phyloP scores from a whole-genome alignment of 2,113 vertebrate genomes.

The Pristiophorus japonicus region DNA sequence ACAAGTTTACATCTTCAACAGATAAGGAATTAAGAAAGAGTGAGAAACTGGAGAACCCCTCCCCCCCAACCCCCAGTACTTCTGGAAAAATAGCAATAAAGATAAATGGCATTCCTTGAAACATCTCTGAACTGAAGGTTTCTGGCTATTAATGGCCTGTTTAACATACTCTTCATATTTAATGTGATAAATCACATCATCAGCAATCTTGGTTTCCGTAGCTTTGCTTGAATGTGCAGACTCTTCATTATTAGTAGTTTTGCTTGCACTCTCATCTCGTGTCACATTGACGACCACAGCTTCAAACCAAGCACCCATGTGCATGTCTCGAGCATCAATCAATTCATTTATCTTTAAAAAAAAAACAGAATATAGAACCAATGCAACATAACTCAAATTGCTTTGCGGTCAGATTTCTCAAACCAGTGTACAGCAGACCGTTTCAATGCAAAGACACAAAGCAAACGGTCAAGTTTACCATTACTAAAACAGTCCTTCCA shows the following conservation, averaged over 20 bases:
- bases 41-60: background rate
- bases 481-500: background rate
- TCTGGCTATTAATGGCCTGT: background rate
- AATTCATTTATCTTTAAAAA: constrained; percentile 80
- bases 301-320: constrained; percentile 96
- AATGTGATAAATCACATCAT: constrained; percentile 75
- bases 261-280: constrained; percentile 37
- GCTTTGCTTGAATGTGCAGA: constrained; percentile 7
- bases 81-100: background rate
- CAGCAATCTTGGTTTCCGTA: constrained; percentile 35
- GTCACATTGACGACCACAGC: constrained; percentile 77
- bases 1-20: background rate
- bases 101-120: background rate
- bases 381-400: background rate
- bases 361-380: background rate
- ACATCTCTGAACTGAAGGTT: background rate
- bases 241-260: constrained; percentile 46
- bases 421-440: too few relatives aligned
- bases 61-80: background rate
- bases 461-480: too few relatives aligned
- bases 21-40: background rate
- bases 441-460: background rate
- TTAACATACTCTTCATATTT: constrained; percentile 91
- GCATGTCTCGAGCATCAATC: constrained; percentile 82
- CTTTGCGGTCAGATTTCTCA: background rate